Base-by-base conservation (phyloP, 30 jellyfish, hydroid and myxozoan genomes). In the Aurelia sp. region DNA sequence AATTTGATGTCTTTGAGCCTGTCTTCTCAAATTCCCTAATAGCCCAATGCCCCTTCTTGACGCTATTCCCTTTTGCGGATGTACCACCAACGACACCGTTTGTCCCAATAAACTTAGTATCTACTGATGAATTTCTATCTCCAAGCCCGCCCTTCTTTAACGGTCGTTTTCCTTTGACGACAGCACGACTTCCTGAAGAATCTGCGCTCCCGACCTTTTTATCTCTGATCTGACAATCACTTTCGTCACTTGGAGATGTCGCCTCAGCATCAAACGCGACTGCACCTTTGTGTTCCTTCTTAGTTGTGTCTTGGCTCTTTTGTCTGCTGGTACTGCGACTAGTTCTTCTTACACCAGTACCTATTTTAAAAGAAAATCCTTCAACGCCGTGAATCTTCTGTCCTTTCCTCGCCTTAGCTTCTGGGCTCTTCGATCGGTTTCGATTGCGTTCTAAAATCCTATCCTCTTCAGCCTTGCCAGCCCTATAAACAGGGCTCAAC, bases 401-500 rank as follows among this genome's bases (percentile, higher is more conserved):
- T 40, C 82, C 44, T 23, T 18, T 13, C 53, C 18, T 19, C 41
- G 23, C 59, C 13, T 55, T 74, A 20, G 66, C 18, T 8, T 78
- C 79, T 19, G 89, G 79, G 52, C 79, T 76, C 30, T 33, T 74
- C n/a, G 77, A 59, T 27, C 87, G 33, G 67, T 75, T 76, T 5
- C 67, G 40, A 18, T 52, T 27, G 68, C 17, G 20, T 15, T 9
- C 53, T 17, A 30, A 20, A 18, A 13, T 11, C 19, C 51, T 21
- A 47, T 55, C 69, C 19, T 62, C 79, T 53, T 78, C 71, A 68
- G 18, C 59, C 74, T 10, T n/a, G 4, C 22, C 75, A 8, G 81
- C 16, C 55, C 82, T 66, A 68, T 50, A 69, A 40, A 70, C 93
- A 2, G 93, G 93, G 59, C 90, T 81, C n/a, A 41, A 76, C 6